Conservation (phyloP, 2,113 vertebrate species). For the Jacana jacana region DNA sequence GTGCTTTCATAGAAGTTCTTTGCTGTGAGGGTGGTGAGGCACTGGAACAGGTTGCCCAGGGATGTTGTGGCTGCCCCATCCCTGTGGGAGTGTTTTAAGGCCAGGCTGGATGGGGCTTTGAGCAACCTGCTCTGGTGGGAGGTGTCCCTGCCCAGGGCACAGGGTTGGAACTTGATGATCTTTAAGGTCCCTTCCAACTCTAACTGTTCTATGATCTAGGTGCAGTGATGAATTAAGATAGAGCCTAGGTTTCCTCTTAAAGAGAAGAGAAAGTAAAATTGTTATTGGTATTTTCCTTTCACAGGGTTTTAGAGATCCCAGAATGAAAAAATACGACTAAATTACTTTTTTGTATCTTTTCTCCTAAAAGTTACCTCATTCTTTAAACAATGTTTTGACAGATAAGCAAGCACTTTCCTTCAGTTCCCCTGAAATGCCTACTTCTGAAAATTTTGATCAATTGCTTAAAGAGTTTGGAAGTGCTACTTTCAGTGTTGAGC, state of each 20-base stretch:
- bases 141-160: too few species aligned
- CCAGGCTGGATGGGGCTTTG: too few species aligned
- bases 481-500: conserved; percentile 60
- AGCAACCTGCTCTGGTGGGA: too few species aligned
- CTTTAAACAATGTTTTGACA: conserved; percentile 50
- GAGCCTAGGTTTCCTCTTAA: neutral
- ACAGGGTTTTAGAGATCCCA: neutral
- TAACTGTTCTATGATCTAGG: too few species aligned
- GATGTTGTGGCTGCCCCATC: too few species aligned
- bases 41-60: too few species aligned
- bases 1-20: neutral
- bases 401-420: conserved; percentile 83
- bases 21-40: too few species aligned
- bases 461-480: conserved; percentile 74
- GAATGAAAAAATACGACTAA: neutral
- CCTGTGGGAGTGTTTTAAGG: too few species aligned
- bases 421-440: conserved; percentile 80
- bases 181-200: too few species aligned
- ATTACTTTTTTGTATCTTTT: neutral
- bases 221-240: neutral
- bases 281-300: neutral
- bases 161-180: too few species aligned
- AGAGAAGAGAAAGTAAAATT: neutral
- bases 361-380: neutral
- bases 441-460: conserved; percentile 80